Evolutionary conservation across 2,113 vertebrate species (phyloP).

Genomic region (Hucho hucho): DNA sequence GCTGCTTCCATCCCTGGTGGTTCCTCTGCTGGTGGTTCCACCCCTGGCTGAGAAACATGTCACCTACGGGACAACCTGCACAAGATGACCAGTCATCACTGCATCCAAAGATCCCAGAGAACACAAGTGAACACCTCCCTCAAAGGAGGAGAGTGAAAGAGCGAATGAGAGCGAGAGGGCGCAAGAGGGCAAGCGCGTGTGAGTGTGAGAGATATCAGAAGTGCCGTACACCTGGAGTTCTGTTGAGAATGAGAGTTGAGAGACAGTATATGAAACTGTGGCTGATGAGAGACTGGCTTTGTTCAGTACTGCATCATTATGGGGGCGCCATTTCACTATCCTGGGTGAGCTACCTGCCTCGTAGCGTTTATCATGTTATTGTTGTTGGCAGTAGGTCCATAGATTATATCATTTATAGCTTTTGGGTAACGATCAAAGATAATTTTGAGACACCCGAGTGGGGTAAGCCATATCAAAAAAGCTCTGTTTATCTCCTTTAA

Average conservation of each 20-base stretch:
- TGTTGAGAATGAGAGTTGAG: constrained; percentile 69
- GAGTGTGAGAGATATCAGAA: constrained; percentile 65
- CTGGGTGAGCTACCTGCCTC: constrained; percentile 35
- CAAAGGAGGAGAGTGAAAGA: constrained; percentile 49
- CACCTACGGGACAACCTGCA: constrained; percentile 38
- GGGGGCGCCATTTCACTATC: constrained; percentile 37
- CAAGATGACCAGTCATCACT: constrained; percentile 45
- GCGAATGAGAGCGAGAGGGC: constrained; percentile 57
- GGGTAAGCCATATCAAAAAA: not conserved
- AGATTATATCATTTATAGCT: not conserved
- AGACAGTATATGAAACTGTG: constrained; percentile 48
- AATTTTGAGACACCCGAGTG: not conserved
- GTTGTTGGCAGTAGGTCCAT: not conserved
- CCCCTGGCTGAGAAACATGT: constrained; percentile 76
- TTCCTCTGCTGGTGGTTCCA: constrained; percentile 66
- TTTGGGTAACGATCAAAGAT: not conserved
- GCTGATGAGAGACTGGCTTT: constrained; percentile 41
- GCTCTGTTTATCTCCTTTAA: not conserved
- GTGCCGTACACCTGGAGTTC: constrained; percentile 71
- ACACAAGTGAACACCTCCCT: constrained; percentile 55
- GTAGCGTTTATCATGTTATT: constrained; percentile 6
- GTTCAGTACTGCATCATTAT: constrained; percentile 21
- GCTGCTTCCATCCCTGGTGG: constrained; percentile 74
- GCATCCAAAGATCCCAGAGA: constrained; percentile 63
- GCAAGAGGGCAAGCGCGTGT: constrained; percentile 60